Evolutionary conservation across 2,888 invertebrate genomes (phyloP).

Genomic region (Drosophila phalerata): DNA sequence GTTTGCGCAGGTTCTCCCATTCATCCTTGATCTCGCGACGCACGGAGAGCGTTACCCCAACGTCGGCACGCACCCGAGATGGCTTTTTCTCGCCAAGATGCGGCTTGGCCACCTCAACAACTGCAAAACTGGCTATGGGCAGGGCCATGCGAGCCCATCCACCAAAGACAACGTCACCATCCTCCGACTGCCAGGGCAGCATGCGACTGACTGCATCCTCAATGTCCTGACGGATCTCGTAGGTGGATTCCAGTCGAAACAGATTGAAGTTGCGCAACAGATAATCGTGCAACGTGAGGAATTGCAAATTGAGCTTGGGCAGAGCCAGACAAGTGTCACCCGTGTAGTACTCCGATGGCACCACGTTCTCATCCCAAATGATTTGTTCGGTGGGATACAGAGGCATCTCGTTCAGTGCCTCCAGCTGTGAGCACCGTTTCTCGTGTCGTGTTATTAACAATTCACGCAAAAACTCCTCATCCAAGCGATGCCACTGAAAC

Average conservation of each 20-base stretch:
- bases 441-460: slow-evolving; percentile 95
- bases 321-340: slow-evolving; percentile 98
- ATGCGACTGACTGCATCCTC: slow-evolving; percentile 98
- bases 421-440: slow-evolving; percentile 95
- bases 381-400: slow-evolving; percentile 99
- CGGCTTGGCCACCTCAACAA: slow-evolving; percentile 97
- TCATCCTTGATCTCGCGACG: slow-evolving; percentile 96
- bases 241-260: slow-evolving; percentile 98
- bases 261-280: slow-evolving; percentile 98
- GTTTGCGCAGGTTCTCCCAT: slow-evolving; percentile 98
- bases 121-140: slow-evolving; percentile 95
- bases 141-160: slow-evolving; percentile 99
- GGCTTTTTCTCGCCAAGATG: slow-evolving; percentile 98
- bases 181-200: slow-evolving; percentile 97
- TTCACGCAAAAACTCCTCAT: slow-evolving; percentile 93
- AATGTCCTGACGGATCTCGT: slow-evolving; percentile 98
- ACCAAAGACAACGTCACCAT: slow-evolving; percentile 94
- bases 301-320: slow-evolving; percentile 99
- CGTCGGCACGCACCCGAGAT: slow-evolving; percentile 97
- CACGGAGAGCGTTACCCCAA: slow-evolving; percentile 96
- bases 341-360: slow-evolving; percentile 98
- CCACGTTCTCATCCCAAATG: slow-evolving; percentile 99
- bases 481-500: slow-evolving; percentile 90
- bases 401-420: slow-evolving; percentile 98
- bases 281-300: slow-evolving; percentile 99